Conservation (phyloP, 2,797 vertebrate genomes). For the Etheostoma nigrum region DNA sequence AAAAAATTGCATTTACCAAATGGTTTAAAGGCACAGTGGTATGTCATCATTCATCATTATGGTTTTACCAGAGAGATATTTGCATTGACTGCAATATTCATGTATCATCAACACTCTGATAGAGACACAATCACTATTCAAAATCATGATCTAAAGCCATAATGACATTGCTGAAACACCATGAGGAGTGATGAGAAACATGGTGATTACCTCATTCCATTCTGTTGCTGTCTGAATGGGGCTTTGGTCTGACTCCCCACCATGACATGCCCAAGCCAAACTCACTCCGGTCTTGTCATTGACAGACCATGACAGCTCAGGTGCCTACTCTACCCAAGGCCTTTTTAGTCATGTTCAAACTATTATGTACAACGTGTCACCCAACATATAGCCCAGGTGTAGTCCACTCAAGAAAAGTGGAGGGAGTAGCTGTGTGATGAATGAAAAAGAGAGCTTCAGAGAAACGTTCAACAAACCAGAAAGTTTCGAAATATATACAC, state of each 20-base stretch:
- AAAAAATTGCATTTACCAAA: constrained; percentile 15
- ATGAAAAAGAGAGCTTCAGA: background rate
- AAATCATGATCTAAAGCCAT: background rate
- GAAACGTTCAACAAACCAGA: background rate
- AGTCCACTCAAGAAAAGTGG: background rate
- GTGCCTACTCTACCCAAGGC: background rate
- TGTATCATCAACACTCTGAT: background rate
- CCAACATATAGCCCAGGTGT: background rate
- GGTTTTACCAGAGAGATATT: background rate
- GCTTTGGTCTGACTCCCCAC: background rate
- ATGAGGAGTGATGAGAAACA: background rate
- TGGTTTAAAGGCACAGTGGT: background rate
- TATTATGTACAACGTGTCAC: background rate
- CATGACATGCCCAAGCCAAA: background rate
- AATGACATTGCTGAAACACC: background rate
- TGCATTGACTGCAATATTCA: background rate
- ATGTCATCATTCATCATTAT: background rate
- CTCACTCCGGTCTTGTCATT: background rate
- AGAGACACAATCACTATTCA: background rate
- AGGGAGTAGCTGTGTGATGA: background rate
- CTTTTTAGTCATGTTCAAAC: background rate
- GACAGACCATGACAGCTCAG: background rate
- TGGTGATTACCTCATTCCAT: too few relatives aligned
- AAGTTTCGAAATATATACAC: background rate
- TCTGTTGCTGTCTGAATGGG: background rate